Percentiles rank a stretch among this genome's conserved stretches.
These are phyloP conservation scores for Drosophila neocordata DNA, from an alignment of 1,140 invertebrate species.

Conservation along the genomic window DNA sequence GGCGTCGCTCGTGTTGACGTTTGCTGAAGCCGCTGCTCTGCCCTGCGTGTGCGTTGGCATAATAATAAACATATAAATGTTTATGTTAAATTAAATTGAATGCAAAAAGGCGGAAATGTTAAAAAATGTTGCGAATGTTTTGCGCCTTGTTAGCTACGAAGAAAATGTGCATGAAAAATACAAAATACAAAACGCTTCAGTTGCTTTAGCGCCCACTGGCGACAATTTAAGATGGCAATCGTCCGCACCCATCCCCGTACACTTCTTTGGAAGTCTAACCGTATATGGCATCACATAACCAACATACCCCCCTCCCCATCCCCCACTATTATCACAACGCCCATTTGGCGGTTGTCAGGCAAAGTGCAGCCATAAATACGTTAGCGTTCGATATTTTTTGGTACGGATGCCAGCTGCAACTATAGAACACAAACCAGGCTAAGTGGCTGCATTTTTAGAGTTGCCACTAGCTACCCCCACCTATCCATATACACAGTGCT, in stretches of 20 bases:
- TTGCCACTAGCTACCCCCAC: conserved; percentile 24
- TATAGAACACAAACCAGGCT: conserved; percentile 42
- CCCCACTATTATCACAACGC: conserved; percentile 7
- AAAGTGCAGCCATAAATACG: conserved; percentile 78
- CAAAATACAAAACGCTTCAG: conserved; percentile 33
- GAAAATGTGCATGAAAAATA: conserved; percentile 13
- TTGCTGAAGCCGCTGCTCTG: conserved; percentile 23
- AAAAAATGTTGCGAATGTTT: conserved; percentile 59
- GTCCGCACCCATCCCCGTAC: neutral
- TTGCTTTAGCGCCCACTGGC: conserved; percentile 28
- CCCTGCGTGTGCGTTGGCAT: conserved; percentile 45
- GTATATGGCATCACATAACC: too few species aligned
- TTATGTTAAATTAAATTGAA: conserved; percentile 81
- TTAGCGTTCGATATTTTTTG: conserved; percentile 74
- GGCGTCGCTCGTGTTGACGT: neutral
- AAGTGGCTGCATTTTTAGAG: conserved; percentile 70
- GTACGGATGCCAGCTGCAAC: conserved; percentile 62
- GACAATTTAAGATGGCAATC: conserved; percentile 53
- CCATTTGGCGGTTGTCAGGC: conserved; percentile 64
- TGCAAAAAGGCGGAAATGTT: conserved; percentile 77
- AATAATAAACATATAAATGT: conserved; percentile 80
- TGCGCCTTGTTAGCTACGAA: conserved; percentile 60
- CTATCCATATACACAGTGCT: neutral
- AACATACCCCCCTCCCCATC: conserved; percentile 9
- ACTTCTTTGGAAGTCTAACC: neutral